Conservation (phyloP, 2,113 vertebrate genomes). For the Drymodes brunneopygia region DNA sequence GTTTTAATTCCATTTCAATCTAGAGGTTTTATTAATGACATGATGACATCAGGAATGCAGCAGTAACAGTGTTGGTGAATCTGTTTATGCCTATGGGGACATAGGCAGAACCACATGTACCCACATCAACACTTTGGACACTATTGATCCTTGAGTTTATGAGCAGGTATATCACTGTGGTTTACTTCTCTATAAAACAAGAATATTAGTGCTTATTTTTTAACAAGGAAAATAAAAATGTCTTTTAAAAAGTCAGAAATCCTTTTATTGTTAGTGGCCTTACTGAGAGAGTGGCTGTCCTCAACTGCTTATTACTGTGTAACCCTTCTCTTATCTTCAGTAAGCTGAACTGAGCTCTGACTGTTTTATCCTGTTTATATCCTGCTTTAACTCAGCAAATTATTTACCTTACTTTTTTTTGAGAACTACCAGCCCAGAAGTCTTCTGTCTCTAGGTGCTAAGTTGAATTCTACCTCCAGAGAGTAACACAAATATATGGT, state of each 20-base stretch:
- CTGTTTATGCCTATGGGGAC: background rate
- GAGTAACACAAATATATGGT: background rate
- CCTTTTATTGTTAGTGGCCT: background rate
- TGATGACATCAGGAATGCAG: background rate
- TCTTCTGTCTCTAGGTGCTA: background rate
- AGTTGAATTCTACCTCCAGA: background rate
- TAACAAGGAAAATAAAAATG: background rate
- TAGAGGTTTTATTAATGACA: background rate
- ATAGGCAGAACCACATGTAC: background rate
- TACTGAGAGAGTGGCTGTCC: background rate
- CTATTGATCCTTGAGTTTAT: background rate
- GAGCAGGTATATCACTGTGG: background rate
- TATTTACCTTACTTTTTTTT: background rate
- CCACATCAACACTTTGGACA: background rate
- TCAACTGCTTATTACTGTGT: background rate
- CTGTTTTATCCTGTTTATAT: background rate
- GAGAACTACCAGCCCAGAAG: background rate
- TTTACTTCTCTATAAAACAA: background rate
- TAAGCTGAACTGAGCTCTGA: background rate
- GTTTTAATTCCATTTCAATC: background rate
- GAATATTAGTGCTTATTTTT: too few species aligned
- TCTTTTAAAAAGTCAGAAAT: background rate
- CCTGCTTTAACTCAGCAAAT: background rate
- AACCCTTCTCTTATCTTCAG: background rate
- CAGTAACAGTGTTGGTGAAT: background rate